Evolutionary conservation across 1,140 invertebrate species (phyloP).

Genomic region (Polyergus mexicanus): DNA sequence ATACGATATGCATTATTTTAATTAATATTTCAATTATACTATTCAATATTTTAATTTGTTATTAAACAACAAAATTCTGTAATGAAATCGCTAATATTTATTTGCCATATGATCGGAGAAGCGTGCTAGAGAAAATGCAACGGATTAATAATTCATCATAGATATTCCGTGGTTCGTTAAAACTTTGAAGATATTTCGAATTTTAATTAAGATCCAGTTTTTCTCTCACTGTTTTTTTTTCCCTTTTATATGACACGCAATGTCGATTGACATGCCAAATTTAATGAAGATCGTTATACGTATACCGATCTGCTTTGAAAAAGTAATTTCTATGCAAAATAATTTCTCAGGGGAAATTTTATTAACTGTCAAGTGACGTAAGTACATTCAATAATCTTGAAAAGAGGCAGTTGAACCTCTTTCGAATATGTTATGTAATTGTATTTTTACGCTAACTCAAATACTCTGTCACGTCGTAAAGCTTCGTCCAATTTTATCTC

Average conservation of each 20-base stretch:
- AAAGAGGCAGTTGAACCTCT: neutral
- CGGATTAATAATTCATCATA: slow-evolving; percentile 53
- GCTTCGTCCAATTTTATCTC: slow-evolving; percentile 24
- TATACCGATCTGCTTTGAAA: neutral
- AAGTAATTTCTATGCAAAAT: slow-evolving; percentile 47
- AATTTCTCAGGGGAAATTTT: slow-evolving; percentile 39
- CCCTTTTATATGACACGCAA: slow-evolving; percentile 24
- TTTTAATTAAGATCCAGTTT: slow-evolving; percentile 46
- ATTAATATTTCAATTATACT: slow-evolving; percentile 62
- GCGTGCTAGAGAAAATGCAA: slow-evolving; percentile 23
- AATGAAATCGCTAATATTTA: slow-evolving; percentile 45
- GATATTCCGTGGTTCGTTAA: slow-evolving; percentile 42
- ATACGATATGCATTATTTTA: slow-evolving; percentile 54
- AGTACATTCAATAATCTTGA: slow-evolving; percentile 32
- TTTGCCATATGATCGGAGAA: slow-evolving; percentile 35
- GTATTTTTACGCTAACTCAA: slow-evolving; percentile 7
- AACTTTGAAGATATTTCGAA: slow-evolving; percentile 60
- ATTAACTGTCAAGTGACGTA: neutral
- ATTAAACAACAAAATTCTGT: slow-evolving; percentile 53
- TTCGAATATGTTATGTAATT: slow-evolving; percentile 14
- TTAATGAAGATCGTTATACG: slow-evolving; percentile 31
- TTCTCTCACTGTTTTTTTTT: slow-evolving; percentile 8
- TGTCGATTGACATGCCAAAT: slow-evolving; percentile 46
- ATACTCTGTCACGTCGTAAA: slow-evolving; percentile 37
- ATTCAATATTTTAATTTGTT: neutral